A percentile compares a stretch with the other conserved stretches of the same genome.
These are phyloP conservation scores for Tadarida brasiliensis DNA, from an alignment of 2,797 vertebrate genomes.

Conservation along the genomic window DNA sequence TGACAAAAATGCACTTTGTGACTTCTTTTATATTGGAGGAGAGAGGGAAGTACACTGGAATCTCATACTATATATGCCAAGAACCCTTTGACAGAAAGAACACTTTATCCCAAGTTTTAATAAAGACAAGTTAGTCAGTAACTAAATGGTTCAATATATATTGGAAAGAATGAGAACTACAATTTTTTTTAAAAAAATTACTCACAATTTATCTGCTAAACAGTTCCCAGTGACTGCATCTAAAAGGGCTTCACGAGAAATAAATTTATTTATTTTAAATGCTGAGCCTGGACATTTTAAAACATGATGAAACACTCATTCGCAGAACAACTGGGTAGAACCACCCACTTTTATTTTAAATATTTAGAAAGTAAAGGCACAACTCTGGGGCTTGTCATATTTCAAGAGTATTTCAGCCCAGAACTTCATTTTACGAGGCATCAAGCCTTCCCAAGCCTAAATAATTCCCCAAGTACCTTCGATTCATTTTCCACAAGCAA, in stretches of 20 bases:
- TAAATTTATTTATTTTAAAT: slow-evolving; percentile 6
- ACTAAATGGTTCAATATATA: slow-evolving; percentile 1
- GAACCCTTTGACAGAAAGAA: not conserved
- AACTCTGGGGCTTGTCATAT: not conserved
- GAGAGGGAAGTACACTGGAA: not conserved
- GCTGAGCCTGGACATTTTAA: slow-evolving; percentile 10
- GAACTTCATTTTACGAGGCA: slow-evolving; percentile 48
- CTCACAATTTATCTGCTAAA: not conserved
- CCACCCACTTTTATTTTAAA: slow-evolving; percentile 14
- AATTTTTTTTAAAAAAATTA: not conserved
- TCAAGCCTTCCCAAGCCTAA: slow-evolving; percentile 38
- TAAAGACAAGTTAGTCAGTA: not conserved
- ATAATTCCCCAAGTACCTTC: slow-evolving; percentile 41
- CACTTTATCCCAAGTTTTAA: not conserved
- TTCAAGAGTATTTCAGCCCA: not conserved
- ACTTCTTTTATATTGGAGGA: not conserved
- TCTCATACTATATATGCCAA: not conserved
- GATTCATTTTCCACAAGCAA: slow-evolving; percentile 55
- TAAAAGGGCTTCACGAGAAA: slow-evolving; percentile 37
- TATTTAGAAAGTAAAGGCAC: slow-evolving; percentile 44
- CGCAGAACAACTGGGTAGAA: not conserved
- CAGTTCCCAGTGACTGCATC: not conserved
- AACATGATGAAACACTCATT: not conserved
- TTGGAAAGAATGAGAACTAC: not conserved
- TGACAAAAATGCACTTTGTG: not conserved